phyloP scores from a whole-genome alignment of 2,113 vertebrate genomes.

The Mustela nigripes region DNA sequence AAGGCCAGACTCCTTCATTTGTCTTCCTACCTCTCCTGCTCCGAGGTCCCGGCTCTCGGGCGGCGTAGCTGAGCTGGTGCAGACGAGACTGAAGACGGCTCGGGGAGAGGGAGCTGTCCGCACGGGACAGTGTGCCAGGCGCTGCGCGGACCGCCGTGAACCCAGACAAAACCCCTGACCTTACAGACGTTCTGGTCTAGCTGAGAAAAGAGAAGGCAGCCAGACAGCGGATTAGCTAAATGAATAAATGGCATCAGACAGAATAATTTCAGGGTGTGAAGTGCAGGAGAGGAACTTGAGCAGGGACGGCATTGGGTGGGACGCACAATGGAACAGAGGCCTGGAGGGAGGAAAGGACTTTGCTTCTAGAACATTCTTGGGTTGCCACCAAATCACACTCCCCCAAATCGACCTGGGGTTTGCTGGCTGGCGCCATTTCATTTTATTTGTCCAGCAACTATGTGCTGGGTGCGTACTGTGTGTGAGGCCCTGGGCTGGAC shows the following conservation, averaged over 20 bases:
- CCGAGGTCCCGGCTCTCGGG: not conserved
- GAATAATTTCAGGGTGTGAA: not conserved
- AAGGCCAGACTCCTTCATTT: not conserved
- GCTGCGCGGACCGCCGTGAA: accelerated
- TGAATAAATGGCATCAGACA: not conserved
- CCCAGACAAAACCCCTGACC: too few relatives aligned
- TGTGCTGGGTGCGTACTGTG: not conserved
- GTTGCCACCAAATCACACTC: not conserved
- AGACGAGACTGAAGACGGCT: not conserved
- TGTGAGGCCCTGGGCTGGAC: not conserved
- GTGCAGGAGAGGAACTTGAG: not conserved
- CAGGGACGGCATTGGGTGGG: not conserved
- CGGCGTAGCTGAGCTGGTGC: not conserved
- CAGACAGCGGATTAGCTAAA: not conserved
- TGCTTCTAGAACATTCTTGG: not conserved
- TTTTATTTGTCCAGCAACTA: not conserved
- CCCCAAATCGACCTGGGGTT: not conserved
- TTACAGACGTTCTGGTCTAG: not conserved
- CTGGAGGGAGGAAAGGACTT: not conserved
- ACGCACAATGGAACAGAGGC: not conserved
- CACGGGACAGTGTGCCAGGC: not conserved
- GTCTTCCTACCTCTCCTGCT: not conserved
- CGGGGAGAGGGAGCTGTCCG: not conserved
- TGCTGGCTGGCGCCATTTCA: not conserved
- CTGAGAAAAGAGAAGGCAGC: not conserved